Evolutionary conservation across 1,140 invertebrate species (phyloP).

Genomic region (Parasteatoda tepidariorum): DNA sequence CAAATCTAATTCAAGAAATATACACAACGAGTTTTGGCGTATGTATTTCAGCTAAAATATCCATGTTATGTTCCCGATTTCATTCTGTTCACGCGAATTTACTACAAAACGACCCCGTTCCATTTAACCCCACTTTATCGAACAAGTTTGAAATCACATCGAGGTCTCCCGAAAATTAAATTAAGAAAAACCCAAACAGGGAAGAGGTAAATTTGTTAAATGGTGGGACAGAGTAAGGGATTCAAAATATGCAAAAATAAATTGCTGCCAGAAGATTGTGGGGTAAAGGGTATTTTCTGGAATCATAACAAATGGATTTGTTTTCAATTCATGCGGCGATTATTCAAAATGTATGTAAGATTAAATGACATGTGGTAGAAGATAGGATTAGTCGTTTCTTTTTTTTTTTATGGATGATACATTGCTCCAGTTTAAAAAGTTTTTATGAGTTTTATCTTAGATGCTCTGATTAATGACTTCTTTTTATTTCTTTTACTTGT

Average conservation of each 20-base stretch:
- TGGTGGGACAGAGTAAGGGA: background rate
- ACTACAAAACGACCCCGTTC: no score
- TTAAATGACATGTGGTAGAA: slow-evolving; percentile 25
- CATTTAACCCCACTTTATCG: no score
- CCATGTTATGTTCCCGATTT: no score
- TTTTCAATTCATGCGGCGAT: slow-evolving; percentile 31
- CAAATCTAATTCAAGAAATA: no score
- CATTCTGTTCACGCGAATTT: no score
- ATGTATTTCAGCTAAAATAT: no score
- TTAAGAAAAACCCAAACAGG: background rate
- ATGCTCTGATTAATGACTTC: slow-evolving; percentile 1
- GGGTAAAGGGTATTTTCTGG: background rate
- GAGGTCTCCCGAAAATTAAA: slow-evolving; percentile 18
- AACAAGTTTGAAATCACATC: background rate
- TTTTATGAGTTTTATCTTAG: background rate
- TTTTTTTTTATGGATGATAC: no score
- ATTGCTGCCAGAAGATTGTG: background rate
- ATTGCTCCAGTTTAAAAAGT: background rate
- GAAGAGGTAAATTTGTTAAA: slow-evolving; percentile 3
- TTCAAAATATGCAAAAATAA: slow-evolving; percentile 20
- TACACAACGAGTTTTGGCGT: no score
- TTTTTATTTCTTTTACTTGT: background rate
- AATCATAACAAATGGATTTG: slow-evolving; percentile 44
- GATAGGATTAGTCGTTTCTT: background rate
- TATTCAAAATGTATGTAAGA: slow-evolving; percentile 50